Evolutionary conservation across 2,113 vertebrate species (phyloP).

Genomic region (Pterophyllum scalare): DNA sequence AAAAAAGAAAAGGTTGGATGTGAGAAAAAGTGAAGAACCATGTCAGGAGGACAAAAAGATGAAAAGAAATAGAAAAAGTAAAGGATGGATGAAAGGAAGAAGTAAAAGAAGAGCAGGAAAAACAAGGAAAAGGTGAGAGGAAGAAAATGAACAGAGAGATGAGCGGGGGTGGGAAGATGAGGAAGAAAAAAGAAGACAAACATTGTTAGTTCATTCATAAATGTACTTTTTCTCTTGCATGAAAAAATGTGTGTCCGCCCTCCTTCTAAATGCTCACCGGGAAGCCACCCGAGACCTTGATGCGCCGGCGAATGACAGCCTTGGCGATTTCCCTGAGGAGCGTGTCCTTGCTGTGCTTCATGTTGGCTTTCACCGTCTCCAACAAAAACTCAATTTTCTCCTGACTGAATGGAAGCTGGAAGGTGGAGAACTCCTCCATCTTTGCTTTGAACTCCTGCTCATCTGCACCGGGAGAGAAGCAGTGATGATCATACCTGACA

Average conservation of each 20-base stretch:
- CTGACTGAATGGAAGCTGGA: constrained; percentile 50
- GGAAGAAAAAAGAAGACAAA: not conserved
- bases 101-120: too few relatives aligned
- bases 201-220: not conserved
- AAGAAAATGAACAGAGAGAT: not conserved
- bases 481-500: not conserved
- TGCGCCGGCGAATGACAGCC: constrained; percentile 24
- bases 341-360: constrained; percentile 59
- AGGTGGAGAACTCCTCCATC: constrained; percentile 65
- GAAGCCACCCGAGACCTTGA: not conserved
- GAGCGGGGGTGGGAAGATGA: not conserved
- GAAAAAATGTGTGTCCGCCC: not conserved
- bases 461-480: not conserved
- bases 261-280: not conserved
- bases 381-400: constrained; percentile 50
- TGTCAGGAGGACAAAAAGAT: not conserved
- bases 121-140: not conserved
- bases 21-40: not conserved
- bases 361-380: constrained; percentile 46
- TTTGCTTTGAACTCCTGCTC: constrained; percentile 26
- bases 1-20: not conserved
- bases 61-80: not conserved
- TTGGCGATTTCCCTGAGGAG: constrained; percentile 61
- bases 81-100: not conserved
- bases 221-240: not conserved